Evolutionary conservation across 23 tunicate species (phyloP), one percentile per base, ranked within the genome.

Genomic region (Trididemnum clinides): DNA sequence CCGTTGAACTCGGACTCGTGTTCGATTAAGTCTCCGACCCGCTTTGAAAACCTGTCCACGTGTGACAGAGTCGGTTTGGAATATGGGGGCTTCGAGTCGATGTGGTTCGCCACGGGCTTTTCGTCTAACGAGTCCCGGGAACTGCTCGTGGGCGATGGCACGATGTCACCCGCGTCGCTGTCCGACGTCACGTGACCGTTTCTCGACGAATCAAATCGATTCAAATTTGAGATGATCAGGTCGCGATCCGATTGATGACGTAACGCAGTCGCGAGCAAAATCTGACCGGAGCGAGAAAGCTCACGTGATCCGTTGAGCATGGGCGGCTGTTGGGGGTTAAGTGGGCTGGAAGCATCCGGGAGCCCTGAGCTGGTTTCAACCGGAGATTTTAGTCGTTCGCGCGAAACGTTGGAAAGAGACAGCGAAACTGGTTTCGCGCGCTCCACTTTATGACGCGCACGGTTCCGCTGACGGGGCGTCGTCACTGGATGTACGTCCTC

Each of bases 91-190:
- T 44, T 7, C 10, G 54, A 7, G 54, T 10, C 12, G 54, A 10
- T 10, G 10, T 7, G 54, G 15, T 44, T 44, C n/a, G n/a, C n/a
- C n/a, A n/a, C n/a, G 12, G 36, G 36, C 54, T 15, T 44, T 66
- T 66, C 37, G 2, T 66, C 75, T 32, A 28, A 29, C 3, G 37
- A 66, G 4, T 29, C 36, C 10, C 37, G 7, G 2, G 37, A 28
- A 20, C 75, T 66, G 75, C 37, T 66, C 10, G 75, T 66, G 3
- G 75, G 75, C 12, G 75, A 66, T 4, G 75, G 75, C 30, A 66
- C 22, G 7, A 66, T 66, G 10, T 66, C 75, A 4, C 37, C 36
- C 10, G 22, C 75, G 31, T 66, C 75, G 31, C 75, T 66, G 75
- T 66, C 75, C 2, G 75, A 66, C 7, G 25, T 6, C 22, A 36